These are phyloP conservation scores for Schrankia costaestrigalis DNA, from an alignment of 2,888 invertebrate species.

Conservation along the genomic window DNA sequence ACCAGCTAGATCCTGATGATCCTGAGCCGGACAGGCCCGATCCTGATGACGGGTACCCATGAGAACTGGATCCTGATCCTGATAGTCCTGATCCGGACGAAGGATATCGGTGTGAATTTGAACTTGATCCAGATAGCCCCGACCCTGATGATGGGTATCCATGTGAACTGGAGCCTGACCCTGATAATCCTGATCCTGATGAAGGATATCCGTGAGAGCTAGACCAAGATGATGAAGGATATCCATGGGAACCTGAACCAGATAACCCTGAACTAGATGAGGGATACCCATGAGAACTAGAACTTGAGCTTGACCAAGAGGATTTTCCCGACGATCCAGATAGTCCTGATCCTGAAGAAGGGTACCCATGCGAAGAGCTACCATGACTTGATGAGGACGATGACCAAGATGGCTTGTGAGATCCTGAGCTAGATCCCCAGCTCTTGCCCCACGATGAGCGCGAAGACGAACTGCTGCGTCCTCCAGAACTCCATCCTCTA, in stretches of 20 bases:
- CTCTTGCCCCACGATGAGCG: slow-evolving; percentile 22
- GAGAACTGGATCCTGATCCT: slow-evolving; percentile 15
- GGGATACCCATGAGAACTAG: slow-evolving; percentile 8
- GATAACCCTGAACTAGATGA: slow-evolving; percentile 17
- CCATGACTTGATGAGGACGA: slow-evolving; percentile 12
- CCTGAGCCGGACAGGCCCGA: slow-evolving; percentile 9
- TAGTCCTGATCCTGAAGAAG: slow-evolving; percentile 10
- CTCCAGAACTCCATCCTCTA: slow-evolving; percentile 29
- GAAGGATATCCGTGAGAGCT: slow-evolving; percentile 14
- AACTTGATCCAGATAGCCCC: slow-evolving; percentile 6
- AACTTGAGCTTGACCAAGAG: slow-evolving; percentile 7
- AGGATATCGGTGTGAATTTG: slow-evolving; percentile 19
- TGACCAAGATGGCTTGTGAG: slow-evolving; percentile 15
- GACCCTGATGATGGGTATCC: slow-evolving; percentile 23
- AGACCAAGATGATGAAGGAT: slow-evolving; percentile 11
- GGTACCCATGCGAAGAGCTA: slow-evolving; percentile 7
- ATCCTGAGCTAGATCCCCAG: slow-evolving; percentile 27
- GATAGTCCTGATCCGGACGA: slow-evolving; percentile 18
- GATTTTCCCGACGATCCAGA: slow-evolving; percentile 11
- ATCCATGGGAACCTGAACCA: slow-evolving; percentile 8
- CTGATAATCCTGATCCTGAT: slow-evolving; percentile 26
- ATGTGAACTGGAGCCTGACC: slow-evolving; percentile 16
- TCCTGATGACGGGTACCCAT: slow-evolving; percentile 15
- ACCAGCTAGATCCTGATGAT: slow-evolving; percentile 22
- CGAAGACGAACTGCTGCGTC: slow-evolving; percentile 20